phyloP scores from a whole-genome alignment of 1,140 invertebrate genomes.

The Drosophila insularis region DNA sequence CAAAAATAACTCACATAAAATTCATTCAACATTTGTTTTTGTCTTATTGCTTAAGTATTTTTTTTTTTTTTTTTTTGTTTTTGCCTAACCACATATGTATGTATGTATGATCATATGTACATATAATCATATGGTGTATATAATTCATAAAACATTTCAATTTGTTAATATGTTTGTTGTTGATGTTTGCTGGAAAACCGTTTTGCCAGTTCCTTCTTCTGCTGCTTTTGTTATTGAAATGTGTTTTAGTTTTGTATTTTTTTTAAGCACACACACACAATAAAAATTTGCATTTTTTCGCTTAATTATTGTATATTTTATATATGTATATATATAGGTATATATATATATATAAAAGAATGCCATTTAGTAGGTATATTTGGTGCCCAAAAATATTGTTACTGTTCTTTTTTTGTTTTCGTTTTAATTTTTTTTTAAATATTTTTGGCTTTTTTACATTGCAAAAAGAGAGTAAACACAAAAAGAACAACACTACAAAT shows the following conservation, averaged over 20 bases:
- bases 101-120: conserved; percentile 38
- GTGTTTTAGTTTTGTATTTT: not conserved
- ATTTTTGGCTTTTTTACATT: conserved; percentile 21
- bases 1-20: conserved; percentile 77
- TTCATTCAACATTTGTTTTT: conserved; percentile 61
- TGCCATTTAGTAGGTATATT: conserved; percentile 68
- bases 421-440: conserved; percentile 17
- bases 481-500: conserved; percentile 45
- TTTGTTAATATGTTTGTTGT: conserved; percentile 52
- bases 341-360: conserved; percentile 44
- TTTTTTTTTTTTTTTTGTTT: conserved; percentile 15
- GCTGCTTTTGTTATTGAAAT: not conserved
- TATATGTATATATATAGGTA: conserved; percentile 31
- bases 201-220: conserved; percentile 18
- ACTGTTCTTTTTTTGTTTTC: conserved; percentile 44
- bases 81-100: conserved; percentile 43
- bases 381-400: conserved; percentile 80
- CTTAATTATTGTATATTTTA: conserved; percentile 22
- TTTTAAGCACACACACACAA: conserved; percentile 22
- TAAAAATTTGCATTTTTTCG: conserved; percentile 21
- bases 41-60: conserved; percentile 52
- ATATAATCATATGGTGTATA: conserved; percentile 67
- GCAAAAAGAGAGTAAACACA: not conserved
- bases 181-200: conserved; percentile 52
- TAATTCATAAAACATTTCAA: conserved; percentile 78